Conservation (phyloP, 2,888 invertebrate species). For the Polymixis flavicincta region DNA sequence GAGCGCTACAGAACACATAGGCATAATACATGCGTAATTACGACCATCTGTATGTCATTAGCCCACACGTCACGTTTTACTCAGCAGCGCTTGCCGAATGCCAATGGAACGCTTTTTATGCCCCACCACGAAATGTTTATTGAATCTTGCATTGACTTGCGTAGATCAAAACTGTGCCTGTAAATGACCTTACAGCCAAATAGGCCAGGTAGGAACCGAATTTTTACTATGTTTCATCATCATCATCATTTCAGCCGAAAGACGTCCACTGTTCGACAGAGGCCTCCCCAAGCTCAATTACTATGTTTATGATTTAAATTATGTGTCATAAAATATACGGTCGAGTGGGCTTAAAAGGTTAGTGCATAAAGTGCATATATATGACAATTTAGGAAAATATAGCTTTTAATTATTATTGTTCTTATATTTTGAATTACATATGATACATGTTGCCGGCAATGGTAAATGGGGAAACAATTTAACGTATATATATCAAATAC, state of each 20-base stretch:
- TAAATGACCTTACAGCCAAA: slow-evolving; percentile 57
- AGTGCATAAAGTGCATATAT: background rate
- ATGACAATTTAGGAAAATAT: background rate
- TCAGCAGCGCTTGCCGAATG: slow-evolving; percentile 79
- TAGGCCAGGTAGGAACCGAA: slow-evolving; percentile 45
- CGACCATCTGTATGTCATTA: slow-evolving; percentile 78
- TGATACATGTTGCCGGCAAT: background rate
- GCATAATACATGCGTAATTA: slow-evolving; percentile 72
- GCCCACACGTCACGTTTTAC: slow-evolving; percentile 80
- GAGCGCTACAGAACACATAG: slow-evolving; percentile 69
- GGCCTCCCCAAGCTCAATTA: too few species aligned
- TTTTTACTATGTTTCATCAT: too few species aligned
- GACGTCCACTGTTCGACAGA: too few species aligned
- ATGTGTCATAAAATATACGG: slow-evolving; percentile 35
- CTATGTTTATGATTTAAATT: too few species aligned
- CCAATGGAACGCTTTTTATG: slow-evolving; percentile 86
- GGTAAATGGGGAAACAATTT: background rate
- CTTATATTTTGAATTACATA: background rate
- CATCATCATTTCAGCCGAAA: too few species aligned
- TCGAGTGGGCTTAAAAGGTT: slow-evolving; percentile 8
- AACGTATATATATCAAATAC: background rate
- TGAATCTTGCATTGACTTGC: slow-evolving; percentile 85
- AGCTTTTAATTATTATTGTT: background rate
- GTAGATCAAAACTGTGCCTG: slow-evolving; percentile 77
- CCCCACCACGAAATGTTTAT: slow-evolving; percentile 84